Evolutionary conservation across 2,113 vertebrate species (phyloP).

Genomic region (Hippocampus zosterae): DNA sequence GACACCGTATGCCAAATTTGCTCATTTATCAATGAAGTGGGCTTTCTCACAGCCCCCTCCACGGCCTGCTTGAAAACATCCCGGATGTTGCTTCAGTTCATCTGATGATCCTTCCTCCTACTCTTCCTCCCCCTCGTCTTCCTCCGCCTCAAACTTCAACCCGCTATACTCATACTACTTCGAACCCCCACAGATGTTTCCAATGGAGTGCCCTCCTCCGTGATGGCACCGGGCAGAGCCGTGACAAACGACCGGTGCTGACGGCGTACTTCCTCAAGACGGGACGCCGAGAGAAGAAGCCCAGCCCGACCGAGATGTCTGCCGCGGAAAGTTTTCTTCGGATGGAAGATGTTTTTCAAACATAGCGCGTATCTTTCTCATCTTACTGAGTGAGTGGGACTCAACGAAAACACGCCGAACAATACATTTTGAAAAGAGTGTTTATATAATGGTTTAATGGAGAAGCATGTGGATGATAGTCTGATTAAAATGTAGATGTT

Average conservation of each 20-base stretch:
- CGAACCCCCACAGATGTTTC: background rate
- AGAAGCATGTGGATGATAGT: background rate
- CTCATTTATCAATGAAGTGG: background rate
- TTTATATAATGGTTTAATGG: background rate
- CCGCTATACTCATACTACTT: background rate
- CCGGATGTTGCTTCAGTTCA: conserved; percentile 54
- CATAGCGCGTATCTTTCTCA: conserved; percentile 28
- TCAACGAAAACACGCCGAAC: background rate
- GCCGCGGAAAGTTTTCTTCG: conserved; percentile 47
- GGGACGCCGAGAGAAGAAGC: background rate
- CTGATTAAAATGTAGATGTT: background rate
- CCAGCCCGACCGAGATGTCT: conserved; percentile 12
- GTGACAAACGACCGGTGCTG: background rate
- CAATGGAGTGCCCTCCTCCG: background rate
- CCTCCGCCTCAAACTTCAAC: background rate
- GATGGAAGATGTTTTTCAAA: conserved; percentile 45
- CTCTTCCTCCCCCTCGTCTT: conserved; percentile 1
- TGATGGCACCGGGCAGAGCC: background rate
- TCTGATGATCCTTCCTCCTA: conserved; percentile 31
- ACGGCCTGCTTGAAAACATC: conserved; percentile 13
- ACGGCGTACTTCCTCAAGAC: background rate
- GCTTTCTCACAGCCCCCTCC: background rate
- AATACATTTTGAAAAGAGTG: background rate
- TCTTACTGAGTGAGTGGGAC: conserved; percentile 33
- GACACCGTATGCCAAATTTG: background rate